Base-by-base conservation (phyloP, 1,140 invertebrate genomes). In the Penaeus indicus region DNA sequence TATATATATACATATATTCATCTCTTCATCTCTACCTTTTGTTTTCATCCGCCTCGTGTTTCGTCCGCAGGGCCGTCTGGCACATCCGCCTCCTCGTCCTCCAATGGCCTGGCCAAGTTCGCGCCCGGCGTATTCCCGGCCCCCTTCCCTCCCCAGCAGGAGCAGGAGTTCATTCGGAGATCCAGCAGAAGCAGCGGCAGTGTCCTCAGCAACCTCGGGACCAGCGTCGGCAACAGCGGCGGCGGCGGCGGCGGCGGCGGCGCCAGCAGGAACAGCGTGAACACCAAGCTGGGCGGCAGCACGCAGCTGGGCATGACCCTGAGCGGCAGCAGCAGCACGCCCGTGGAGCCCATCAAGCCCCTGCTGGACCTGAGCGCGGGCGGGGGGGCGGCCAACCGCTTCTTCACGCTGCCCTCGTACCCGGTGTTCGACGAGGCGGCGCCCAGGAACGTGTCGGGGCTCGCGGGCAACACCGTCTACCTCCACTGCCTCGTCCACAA, bases 401-500 rank as follows among this genome's bases (percentile, higher is more conserved):
- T 47, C 47, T 47, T 47, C 47, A 47, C 47, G 47, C 25, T 25
- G 11, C 19, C 69, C 18, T 75, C 69, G 5, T 38, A 32, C 19
- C 69, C 69, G 7, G 38, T 27, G 69, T 75, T 75, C 25, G 69
- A 75, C 25, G 69, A 25, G 16, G 69, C 69, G 25, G 38, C 69
- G 19, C 69, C 69, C 5, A 75, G 25, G 25, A 75, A 75, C 25
- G 69, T 27, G 25, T 32, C 69, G 22, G 25, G 25, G 3, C 38
- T 75, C 21, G 69, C 69, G 4, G 69, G 69, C 1, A 25, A 75
- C 10, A 32, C 69, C n/a, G 69, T 38, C n/a, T 75, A 75, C 25
- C 69, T 75, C 18, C 69, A 75, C 69, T 75, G 69, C 25, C 69
- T 75, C 69, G 69, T 75, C 38, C 69, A 75, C 38, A 75, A 75